phyloP scores from a whole-genome alignment of 2,113 vertebrate species.

The Silurus glanis region DNA sequence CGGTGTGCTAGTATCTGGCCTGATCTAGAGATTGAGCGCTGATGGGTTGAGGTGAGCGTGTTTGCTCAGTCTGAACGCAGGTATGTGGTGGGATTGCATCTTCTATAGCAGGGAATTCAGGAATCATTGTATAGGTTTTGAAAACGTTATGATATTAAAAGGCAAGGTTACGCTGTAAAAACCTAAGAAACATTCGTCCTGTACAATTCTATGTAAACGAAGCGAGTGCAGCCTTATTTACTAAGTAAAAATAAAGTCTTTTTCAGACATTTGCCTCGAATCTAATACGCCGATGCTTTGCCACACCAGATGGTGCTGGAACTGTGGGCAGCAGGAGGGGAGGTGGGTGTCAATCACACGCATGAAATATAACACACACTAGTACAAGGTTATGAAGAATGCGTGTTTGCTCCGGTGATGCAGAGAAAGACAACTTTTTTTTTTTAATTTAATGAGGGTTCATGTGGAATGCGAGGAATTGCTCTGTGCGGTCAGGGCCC shows the following conservation, averaged over 20 bases:
- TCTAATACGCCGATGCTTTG: not conserved
- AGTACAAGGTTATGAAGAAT: not conserved
- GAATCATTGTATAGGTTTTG: not conserved
- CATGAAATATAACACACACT: constrained; percentile 3
- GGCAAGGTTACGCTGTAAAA: not conserved
- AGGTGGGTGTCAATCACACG: constrained; percentile 18
- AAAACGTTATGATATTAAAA: not conserved
- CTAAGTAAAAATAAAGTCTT: not conserved
- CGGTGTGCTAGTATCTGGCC: not conserved
- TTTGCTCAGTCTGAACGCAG: not conserved
- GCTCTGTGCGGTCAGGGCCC: constrained; percentile 75
- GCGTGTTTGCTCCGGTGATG: constrained; percentile 21
- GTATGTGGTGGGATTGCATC: not conserved
- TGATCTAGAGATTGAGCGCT: not conserved
- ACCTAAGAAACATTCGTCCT: not conserved
- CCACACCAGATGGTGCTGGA: constrained; percentile 23
- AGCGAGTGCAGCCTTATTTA: not conserved
- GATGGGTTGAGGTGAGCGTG: not conserved
- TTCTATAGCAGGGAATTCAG: not conserved
- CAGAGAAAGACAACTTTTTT: constrained; percentile 37
- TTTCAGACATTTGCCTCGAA: not conserved
- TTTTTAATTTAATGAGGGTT: constrained; percentile 62
- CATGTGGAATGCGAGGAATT: constrained; percentile 82
- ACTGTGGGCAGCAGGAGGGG: constrained; percentile 19
- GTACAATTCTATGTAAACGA: not conserved